Base-by-base conservation (phyloP, 2,888 invertebrate species). In the Belgica antarctica region DNA sequence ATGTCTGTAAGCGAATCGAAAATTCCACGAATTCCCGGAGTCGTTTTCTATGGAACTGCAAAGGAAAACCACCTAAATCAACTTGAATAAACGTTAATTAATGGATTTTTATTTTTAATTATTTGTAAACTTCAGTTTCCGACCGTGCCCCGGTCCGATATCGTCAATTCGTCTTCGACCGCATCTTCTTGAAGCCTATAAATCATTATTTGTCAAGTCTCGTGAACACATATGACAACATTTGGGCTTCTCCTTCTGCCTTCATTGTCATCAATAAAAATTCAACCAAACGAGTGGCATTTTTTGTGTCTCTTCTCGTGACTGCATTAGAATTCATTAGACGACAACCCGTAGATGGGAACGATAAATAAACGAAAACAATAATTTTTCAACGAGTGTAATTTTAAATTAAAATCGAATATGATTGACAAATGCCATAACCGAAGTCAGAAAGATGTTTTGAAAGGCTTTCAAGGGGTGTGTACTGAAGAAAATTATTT, bases 201-300 rank as follows among this genome's bases (percentile, higher is more conserved):
- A 68, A 68, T 68, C 68, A 68, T 68, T 46, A 68, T 68, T 68
- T 68, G 68, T 68, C 68, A n/a, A n/a, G 68, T 31, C 41, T 24
- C 24, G 22, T 63, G 41, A 15, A 63, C 47, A 68, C 68, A 68
- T 68, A 52, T 41, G 41, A 41, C 41, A 41, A 41, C 41, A 41
- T 41, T 41, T 41, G 41, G 41, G 41, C 41, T 41, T 41, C 41
- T n/a, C n/a, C n/a, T n/a, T n/a, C n/a, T n/a, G n/a, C n/a, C n/a
- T n/a, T 41, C 41, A 41, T n/a, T 41, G 41, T 41, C 41, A 41
- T 41, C 41, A 15, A 41, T n/a, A 31, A n/a, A n/a, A n/a, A n/a
- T n/a, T n/a, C n/a, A n/a, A 31, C 10, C 31, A 10, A 7, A 4
- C 31, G 31, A 31, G 41, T 41, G n/a, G 41, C 2, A n/a, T 41